Percentiles rank a stretch among this genome's conserved stretches.
Evolutionary conservation across 2,888 invertebrate species (phyloP).

Genomic region (Bedellia somnulentella): DNA sequence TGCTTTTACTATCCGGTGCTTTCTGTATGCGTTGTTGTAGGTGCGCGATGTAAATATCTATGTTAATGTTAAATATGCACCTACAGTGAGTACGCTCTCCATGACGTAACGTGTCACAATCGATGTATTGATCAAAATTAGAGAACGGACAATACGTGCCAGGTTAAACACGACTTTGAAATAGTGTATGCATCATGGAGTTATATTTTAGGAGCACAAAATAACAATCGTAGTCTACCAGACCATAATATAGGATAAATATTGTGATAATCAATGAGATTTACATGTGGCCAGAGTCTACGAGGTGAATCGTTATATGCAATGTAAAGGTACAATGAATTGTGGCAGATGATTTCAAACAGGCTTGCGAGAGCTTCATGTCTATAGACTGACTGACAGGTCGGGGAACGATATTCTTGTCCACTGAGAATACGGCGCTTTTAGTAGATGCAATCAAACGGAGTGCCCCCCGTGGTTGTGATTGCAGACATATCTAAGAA

Average conservation of each 20-base stretch:
- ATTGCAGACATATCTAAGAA: slow-evolving; percentile 48
- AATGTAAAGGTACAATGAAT: slow-evolving; percentile 51
- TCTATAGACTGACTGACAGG: too few relatives aligned
- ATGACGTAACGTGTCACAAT: slow-evolving; percentile 37
- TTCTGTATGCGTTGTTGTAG: slow-evolving; percentile 45
- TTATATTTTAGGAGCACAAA: slow-evolving; percentile 5
- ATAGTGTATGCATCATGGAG: too few relatives aligned
- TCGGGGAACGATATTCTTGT: too few relatives aligned
- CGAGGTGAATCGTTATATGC: slow-evolving; percentile 32
- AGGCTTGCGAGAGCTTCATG: too few relatives aligned
- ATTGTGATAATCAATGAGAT: slow-evolving; percentile 59
- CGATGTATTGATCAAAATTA: too few relatives aligned
- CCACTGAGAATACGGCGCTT: too few relatives aligned
- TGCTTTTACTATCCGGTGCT: slow-evolving; percentile 60
- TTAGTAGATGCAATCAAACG: too few relatives aligned
- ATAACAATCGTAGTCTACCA: slow-evolving; percentile 23
- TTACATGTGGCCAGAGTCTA: slow-evolving; percentile 36
- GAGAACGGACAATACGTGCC: too few relatives aligned
- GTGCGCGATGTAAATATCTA: slow-evolving; percentile 49
- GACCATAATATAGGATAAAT: slow-evolving; percentile 53
- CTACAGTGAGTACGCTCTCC: too few relatives aligned
- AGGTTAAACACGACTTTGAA: too few relatives aligned
- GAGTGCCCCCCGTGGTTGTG: slow-evolving; percentile 48
- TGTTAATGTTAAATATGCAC: slow-evolving; percentile 27
- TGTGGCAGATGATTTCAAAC: too few relatives aligned